phyloP scores from a whole-genome alignment of 2,797 vertebrate species.

The Gallinago nigripennis region DNA sequence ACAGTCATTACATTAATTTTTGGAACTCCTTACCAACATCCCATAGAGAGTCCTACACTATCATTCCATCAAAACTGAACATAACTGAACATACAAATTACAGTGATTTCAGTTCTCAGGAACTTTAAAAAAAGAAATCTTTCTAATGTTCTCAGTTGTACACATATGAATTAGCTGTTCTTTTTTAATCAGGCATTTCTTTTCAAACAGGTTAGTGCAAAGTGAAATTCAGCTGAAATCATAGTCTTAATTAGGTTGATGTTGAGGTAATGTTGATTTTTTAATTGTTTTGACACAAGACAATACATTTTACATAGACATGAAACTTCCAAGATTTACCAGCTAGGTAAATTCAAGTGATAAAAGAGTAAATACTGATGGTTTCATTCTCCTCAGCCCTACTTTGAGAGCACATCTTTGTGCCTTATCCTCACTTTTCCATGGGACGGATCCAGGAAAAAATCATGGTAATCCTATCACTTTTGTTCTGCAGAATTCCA shows the following conservation, averaged over 20 bases:
- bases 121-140: not conserved
- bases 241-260: not conserved
- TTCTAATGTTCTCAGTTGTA: not conserved
- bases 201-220: not conserved
- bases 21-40: not conserved
- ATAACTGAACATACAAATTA: not conserved
- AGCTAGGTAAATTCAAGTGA: not conserved
- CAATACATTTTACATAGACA: not conserved
- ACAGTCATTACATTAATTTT: not conserved
- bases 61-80: not conserved
- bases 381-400: not conserved
- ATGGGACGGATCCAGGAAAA: conserved; percentile 31
- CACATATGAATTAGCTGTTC: not conserved
- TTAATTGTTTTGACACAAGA: not conserved
- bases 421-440: conserved; percentile 25
- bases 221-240: not conserved
- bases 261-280: not conserved
- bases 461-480: conserved; percentile 26
- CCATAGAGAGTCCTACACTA: not conserved
- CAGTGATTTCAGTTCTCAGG: not conserved
- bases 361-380: not conserved
- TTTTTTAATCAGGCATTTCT: not conserved
- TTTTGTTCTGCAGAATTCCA: conserved; percentile 22
- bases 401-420: conserved; percentile 5
- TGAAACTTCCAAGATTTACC: not conserved